Base-by-base conservation (phyloP, 2,113 vertebrate species). In the Strigops habroptila region DNA sequence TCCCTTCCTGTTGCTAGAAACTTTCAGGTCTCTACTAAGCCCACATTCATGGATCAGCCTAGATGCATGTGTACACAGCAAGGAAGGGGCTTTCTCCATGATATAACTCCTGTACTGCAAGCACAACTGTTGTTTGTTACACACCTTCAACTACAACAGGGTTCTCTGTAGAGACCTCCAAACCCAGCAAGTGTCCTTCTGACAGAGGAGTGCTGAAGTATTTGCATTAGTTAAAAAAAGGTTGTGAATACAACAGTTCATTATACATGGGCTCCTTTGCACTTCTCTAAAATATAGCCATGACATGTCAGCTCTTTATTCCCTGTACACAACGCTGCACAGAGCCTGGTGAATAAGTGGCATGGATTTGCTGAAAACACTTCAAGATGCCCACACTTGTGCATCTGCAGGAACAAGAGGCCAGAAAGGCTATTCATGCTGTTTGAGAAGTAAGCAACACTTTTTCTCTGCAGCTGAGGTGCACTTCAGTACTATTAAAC, bases 251-350 rank as follows among this genome's bases (percentile, higher is more conserved):
- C 22, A 67, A 10, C 14, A 76, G 39, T 9, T 68, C 7, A 24
- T 7, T 14, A 22, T 22, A 39, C 1, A 16, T 0, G 0, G 35
- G 8, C 11, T 76, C 48, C 41, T 90, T 70, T 0, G 0, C n/a
- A 39, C 11, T 39, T 64, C 44, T 80, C 22, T 59, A 37, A 60
- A 71, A 14, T 43, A 18, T 2, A 64, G 14, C 17, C 1, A 1
- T 28, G 63, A 68, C 0, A 0, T 23, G 25, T 35, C 44, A 76
- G 46, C 9, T 78, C 49, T 68, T 57, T 78, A 73, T 51, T 73
- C 59, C 37, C 37, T 0, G 1, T 9, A 7, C 8, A 5, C 6
- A 65, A n/a, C 0, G 2, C 27, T 49, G 48, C 18, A 3, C 23
- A 17, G 27, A 49, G 12, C 41, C 55, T 30, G 41, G 67, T 0